phyloP scores from a whole-genome alignment of 2,888 invertebrate species.

The Microdon myrmicae region DNA sequence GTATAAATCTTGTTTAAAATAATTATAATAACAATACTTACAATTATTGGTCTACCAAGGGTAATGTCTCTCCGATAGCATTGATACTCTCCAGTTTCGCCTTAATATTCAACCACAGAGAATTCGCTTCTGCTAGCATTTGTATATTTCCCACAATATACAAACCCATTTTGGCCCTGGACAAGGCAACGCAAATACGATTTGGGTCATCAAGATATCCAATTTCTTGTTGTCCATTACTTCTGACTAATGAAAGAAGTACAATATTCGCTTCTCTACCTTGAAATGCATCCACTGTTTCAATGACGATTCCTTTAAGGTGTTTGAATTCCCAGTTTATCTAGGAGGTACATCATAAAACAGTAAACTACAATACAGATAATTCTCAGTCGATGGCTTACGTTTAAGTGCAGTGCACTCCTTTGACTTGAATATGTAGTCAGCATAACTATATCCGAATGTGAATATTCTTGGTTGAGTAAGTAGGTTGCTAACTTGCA shows the following conservation, averaged over 20 bases:
- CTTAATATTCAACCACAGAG: constrained; percentile 70
- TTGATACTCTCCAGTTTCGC: constrained; percentile 67
- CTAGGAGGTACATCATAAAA: constrained; percentile 55
- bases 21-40: too few relatives aligned
- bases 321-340: constrained; percentile 54
- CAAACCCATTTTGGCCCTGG: constrained; percentile 76
- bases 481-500: constrained; percentile 40
- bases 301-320: constrained; percentile 69
- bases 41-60: too few relatives aligned
- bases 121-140: constrained; percentile 69
- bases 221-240: constrained; percentile 74
- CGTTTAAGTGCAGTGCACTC: constrained; percentile 22
- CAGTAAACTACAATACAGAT: not conserved
- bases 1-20: too few relatives aligned
- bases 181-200: constrained; percentile 81
- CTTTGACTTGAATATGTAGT: constrained; percentile 63
- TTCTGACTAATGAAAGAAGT: constrained; percentile 81
- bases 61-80: constrained; percentile 69
- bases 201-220: constrained; percentile 78
- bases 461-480: constrained; percentile 69
- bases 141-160: constrained; percentile 81
- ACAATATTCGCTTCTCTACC: constrained; percentile 84
- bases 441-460: constrained; percentile 77
- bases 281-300: constrained; percentile 83
- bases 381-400: not conserved